Base-by-base conservation (phyloP, 2,888 invertebrate species). In the Drosophila pseudotalamancana region DNA sequence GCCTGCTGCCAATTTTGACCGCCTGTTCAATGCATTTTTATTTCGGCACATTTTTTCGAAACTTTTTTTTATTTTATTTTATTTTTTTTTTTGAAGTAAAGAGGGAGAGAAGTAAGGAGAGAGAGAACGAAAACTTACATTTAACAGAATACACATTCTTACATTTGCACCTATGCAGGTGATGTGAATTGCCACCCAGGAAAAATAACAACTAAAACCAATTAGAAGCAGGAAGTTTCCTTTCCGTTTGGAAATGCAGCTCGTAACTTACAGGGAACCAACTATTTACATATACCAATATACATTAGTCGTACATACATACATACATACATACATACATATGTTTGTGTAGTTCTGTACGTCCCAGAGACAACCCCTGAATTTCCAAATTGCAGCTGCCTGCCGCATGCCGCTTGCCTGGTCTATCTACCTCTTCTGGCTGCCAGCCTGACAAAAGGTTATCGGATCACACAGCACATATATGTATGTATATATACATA, bases 1-100 rank as follows among this genome's bases (percentile, higher is more conserved):
- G 49, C 70, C 46, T 77, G 59, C 71, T 74, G 49, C 1, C 18
- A 55, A 43, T 74, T 61, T 81, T 85, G 79, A 14, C 12, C 60
- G 79, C 85, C 85, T 80, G 86, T 63, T 80, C 59, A 40, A 69
- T 63, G 64, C 61, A 75, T 80, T 80, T 85, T 80, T 84, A 77
- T 81, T 79, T 81, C 29, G 45, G 45, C 71, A 63, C 21, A 65
- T 77, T 84, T 80, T 81, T 77, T 60, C 42, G n/a, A 53, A 50
- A 60, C 37, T 56, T 59, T 62, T 61, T 16, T 21, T 23, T n/a
- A 0, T 45, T 50, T 31, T 31, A 29, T n/a, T n/a, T n/a, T n/a
- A n/a, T n/a, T n/a, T n/a, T n/a, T 56, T 59, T 62, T 61, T 16
- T 21, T 23, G 11, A 0, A 11, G 9, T 0, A 23, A 12, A 27